Evolutionary conservation across 2,113 vertebrate genomes (phyloP).

Genomic region (Colossoma macropomum): DNA sequence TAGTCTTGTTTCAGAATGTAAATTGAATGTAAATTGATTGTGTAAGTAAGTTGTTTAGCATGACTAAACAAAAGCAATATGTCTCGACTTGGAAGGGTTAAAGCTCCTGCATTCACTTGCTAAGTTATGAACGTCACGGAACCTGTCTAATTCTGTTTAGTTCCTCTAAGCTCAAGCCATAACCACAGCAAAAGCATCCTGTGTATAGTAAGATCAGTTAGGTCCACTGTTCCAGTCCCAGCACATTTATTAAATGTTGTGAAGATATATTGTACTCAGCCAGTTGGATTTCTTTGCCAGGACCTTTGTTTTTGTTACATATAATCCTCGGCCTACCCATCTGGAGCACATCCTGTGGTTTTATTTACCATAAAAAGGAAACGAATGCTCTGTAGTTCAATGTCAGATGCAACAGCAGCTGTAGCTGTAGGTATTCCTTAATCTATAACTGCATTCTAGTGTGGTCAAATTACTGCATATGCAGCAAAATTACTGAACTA

Average conservation of each 20-base stretch:
- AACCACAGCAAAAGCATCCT: conserved; percentile 24
- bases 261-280: conserved; percentile 10
- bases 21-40: neutral
- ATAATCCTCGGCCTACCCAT: neutral
- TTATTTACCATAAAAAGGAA: neutral
- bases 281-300: neutral
- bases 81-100: neutral
- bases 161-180: neutral
- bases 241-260: conserved; percentile 30
- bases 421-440: neutral
- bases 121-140: neutral
- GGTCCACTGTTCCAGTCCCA: neutral
- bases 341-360: conserved; percentile 13
- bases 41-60: neutral
- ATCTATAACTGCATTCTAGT: no score
- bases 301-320: neutral
- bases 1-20: no score
- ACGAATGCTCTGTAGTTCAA: neutral
- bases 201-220: conserved; percentile 31
- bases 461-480: neutral
- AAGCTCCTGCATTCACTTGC: neutral
- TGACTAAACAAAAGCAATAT: neutral
- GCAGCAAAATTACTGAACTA: neutral
- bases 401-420: neutral
- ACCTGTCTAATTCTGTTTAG: neutral